Evolutionary conservation across 2,113 vertebrate species (phyloP).

Genomic region (Cromileptes altivelis): DNA sequence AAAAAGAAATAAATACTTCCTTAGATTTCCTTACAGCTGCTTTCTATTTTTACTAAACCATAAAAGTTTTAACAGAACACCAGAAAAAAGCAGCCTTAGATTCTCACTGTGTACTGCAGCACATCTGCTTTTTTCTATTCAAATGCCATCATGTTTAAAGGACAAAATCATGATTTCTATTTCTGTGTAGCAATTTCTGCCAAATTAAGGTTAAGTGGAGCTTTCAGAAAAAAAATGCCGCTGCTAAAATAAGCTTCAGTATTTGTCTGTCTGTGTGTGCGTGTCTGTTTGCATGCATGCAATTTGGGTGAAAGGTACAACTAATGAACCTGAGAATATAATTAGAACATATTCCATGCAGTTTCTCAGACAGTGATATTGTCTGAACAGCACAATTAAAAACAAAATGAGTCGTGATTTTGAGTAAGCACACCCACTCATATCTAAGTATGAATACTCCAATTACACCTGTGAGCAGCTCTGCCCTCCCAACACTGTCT

Average conservation of each 20-base stretch:
- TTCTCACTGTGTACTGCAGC: constrained; percentile 22
- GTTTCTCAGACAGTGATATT: constrained; percentile 45
- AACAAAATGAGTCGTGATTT: constrained; percentile 55
- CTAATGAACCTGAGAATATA: constrained; percentile 54
- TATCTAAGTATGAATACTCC: constrained; percentile 46
- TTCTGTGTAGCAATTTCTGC: constrained; percentile 42
- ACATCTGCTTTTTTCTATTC: constrained; percentile 52
- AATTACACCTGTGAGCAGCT: constrained; percentile 52
- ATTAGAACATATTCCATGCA: constrained; percentile 46
- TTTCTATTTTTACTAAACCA: constrained; percentile 56
- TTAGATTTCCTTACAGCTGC: constrained; percentile 51
- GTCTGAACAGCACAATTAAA: constrained; percentile 61
- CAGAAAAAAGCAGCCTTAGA: constrained; percentile 39
- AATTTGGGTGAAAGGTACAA: constrained; percentile 22
- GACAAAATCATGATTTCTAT: constrained; percentile 40
- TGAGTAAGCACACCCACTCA: constrained; percentile 48
- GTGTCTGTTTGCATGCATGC: background rate
- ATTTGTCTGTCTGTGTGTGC: background rate
- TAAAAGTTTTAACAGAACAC: constrained; percentile 31
- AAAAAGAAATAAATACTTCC: constrained; percentile 51
- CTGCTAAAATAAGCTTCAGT: constrained; percentile 31
- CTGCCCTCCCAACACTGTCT: constrained; percentile 25
- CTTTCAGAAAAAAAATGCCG: constrained; percentile 42
- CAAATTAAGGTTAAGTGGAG: constrained; percentile 43
- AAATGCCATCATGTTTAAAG: constrained; percentile 29